Base-by-base conservation (phyloP, 2,113 vertebrate genomes). In the Saguinus midas region DNA sequence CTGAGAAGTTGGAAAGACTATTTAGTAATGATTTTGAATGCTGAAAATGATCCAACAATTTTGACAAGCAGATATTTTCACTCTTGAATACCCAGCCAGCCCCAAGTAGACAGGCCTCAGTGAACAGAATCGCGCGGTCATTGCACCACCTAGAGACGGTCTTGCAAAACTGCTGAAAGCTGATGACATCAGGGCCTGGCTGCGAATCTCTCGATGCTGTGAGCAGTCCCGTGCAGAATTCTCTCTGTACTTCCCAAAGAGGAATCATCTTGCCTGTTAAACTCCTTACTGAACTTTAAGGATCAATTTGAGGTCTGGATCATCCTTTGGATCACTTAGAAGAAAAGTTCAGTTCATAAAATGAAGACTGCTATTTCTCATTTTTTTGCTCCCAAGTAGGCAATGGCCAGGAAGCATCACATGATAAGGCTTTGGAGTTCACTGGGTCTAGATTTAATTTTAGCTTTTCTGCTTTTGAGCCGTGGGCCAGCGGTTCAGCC, bases 91-190 rank as follows among this genome's bases (percentile, higher is more conserved):
- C 7, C 0, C 13, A 35, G 32, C 25, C n/a, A 10, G 21, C 43
- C 55, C 13, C 73, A 61, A 87, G 29, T 3, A 55, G 12, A 2
- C 25, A 1, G 8, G 35, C 50, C 8, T 27, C 8, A 0, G 64
- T 12, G 1, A 55, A 6, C 1, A 7, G 86, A 84, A 43, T 8
- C 37, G 5, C 12, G 2, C 3, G 64, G 76, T 94, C 9, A 1
- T 32, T 16, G 87, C 86, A 45, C 95, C 96, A 95, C 78, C 97
- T 97, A 84, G 84, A 1, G 97, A 20, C 37, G 20, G 0, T 13
- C 1, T 5, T 82, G 64, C 9, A 3, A 73, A 84, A 91, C 6
- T 0, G 17, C 84, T 10, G 48, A 9, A 32, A 35, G 55, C 84
- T 4, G 21, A 4, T 20, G 0, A 0, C 3, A 29, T 1, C 43